phyloP scores from a whole-genome alignment of 2,888 invertebrate species.

The Coenonympha arcania region DNA sequence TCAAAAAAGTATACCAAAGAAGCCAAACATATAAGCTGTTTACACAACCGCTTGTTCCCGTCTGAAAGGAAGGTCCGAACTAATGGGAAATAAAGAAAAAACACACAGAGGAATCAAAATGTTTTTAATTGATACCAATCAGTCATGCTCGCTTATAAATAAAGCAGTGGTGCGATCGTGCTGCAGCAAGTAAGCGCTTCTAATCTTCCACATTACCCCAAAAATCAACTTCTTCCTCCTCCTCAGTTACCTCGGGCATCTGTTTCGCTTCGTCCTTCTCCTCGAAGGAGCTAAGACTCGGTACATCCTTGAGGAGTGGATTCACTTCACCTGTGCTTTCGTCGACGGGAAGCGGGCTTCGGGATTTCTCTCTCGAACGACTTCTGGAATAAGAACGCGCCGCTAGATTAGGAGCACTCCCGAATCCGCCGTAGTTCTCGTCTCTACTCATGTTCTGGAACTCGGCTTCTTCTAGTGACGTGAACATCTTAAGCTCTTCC shows the following conservation, averaged over 20 bases:
- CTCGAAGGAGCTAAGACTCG: slow-evolving; percentile 61
- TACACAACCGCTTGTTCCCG: slow-evolving; percentile 35
- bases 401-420: slow-evolving; percentile 68
- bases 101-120: slow-evolving; percentile 48
- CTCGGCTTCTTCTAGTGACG: slow-evolving; percentile 77
- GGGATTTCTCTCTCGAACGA: slow-evolving; percentile 63
- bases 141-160: slow-evolving; percentile 58
- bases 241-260: slow-evolving; percentile 51
- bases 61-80: slow-evolving; percentile 44
- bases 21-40: slow-evolving; percentile 56
- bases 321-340: slow-evolving; percentile 36
- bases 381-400: slow-evolving; percentile 73
- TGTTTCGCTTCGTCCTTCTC: slow-evolving; percentile 54
- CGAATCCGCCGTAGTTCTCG: slow-evolving; percentile 41
- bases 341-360: slow-evolving; percentile 49
- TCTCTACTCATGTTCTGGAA: slow-evolving; percentile 55
- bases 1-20: slow-evolving; percentile 19
- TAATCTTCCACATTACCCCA: slow-evolving; percentile 66
- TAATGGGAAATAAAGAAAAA: slow-evolving; percentile 51
- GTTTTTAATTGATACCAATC: slow-evolving; percentile 56
- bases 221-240: slow-evolving; percentile 61
- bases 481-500: slow-evolving; percentile 77
- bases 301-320: slow-evolving; percentile 38
- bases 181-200: slow-evolving; percentile 46
- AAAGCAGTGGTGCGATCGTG: slow-evolving; percentile 51